A percentile compares a stretch with the other conserved stretches of the same genome.
Evolutionary conservation across 37 sponge, comb jelly and placozoan species (phyloP).

Genomic region (Tethya wilhelma): DNA sequence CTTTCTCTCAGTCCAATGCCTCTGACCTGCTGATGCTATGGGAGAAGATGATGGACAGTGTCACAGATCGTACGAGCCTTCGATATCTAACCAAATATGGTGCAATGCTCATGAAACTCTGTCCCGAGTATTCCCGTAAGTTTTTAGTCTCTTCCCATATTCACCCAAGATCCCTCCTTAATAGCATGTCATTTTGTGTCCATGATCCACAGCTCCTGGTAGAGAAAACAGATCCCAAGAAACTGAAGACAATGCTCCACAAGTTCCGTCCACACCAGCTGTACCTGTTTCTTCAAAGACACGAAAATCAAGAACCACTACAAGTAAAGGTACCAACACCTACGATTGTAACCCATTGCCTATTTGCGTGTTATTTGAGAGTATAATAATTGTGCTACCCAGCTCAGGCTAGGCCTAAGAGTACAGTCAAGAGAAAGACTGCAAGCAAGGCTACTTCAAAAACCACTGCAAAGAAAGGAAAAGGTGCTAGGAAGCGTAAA

Average conservation of each 20-base stretch:
- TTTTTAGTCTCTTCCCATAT: background rate
- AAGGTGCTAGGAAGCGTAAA: background rate
- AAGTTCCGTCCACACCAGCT: conserved; percentile 16
- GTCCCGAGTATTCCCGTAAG: conserved; percentile 2
- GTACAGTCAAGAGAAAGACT: too few species aligned
- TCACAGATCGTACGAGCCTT: conserved; percentile 45
- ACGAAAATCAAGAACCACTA: too few species aligned
- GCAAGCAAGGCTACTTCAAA: too few species aligned
- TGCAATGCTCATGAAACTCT: conserved; percentile 17
- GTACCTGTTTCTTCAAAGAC: too few species aligned
- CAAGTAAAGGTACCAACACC: too few species aligned
- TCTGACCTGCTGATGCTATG: conserved; percentile 28
- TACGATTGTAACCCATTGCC: too few species aligned
- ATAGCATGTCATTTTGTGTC: too few species aligned
- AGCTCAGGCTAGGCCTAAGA: too few species aligned
- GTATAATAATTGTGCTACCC: too few species aligned
- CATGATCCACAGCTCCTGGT: background rate
- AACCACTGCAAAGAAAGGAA: too few species aligned
- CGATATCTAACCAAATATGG: conserved; percentile 53
- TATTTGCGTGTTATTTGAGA: too few species aligned
- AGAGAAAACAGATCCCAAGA: background rate
- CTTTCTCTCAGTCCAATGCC: conserved; percentile 10
- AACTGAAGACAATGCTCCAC: background rate
- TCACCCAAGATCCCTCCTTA: too few species aligned
- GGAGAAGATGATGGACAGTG: conserved; percentile 32